Base-by-base conservation (phyloP, 2,113 vertebrate species). In the Lutjanus erythropterus region DNA sequence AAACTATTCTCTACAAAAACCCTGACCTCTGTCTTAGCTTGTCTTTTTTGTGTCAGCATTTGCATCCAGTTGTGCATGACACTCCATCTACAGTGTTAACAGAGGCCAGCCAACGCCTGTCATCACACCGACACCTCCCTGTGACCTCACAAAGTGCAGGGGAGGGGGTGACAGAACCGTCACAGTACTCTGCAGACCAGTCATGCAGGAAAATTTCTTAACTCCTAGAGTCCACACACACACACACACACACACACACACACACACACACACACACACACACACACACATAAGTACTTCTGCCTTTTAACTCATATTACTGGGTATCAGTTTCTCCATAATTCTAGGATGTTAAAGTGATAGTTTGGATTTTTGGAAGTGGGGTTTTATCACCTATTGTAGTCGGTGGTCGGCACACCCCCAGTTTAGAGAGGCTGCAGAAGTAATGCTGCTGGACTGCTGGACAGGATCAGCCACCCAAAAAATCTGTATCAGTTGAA, bases 151-250 rank as follows among this genome's bases (percentile, higher is more conserved):
- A 23, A 31, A 42, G 18, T 59, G 27, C 11, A 3, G 21, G 7
- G 31, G 7, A 10, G 7, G 9, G 7, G 9, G 1, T 56, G 44
- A 75, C 50, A 66, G 37, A 60, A 37, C 29, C 2, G 25, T 79
- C 81, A 83, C 80, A 72, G 84, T 71, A 16, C 29, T 66, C n/a
- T 75, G 74, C 64, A 78, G 47, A 44, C 39, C 53, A 86, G 82
- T 86, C 87, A 88, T 78, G 85, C 77, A 83, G 61, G 47, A 71
- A 53, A 81, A 44, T 41, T 44, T 73, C 80, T 59, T 50, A 69
- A 71, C 61, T 49, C 37, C 27, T 35, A 5, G 35, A 16, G 37
- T 18, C 25, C 1, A 61, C 27, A 65, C 33, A 66, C 60, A 60
- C 23, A 58, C 49, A 56, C 29, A 42, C 39, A 55, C 47, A 55